These are phyloP conservation scores for Glyptemys insculpta DNA, from an alignment of 2,797 vertebrate species.

Conservation along the genomic window DNA sequence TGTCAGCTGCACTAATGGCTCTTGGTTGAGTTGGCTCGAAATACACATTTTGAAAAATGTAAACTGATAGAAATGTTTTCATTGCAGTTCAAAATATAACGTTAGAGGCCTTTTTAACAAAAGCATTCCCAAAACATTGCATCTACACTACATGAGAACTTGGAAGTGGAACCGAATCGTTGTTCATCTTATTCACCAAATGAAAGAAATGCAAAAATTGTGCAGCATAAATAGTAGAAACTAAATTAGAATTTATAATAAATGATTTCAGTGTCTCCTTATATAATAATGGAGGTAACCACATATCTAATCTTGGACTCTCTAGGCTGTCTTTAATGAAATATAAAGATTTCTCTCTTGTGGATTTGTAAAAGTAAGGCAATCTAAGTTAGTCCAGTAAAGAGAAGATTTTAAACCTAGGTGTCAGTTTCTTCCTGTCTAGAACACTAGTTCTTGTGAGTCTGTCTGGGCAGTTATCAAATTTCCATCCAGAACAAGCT, in stretches of 20 bases:
- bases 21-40: background rate
- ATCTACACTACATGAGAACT: background rate
- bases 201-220: background rate
- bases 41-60: background rate
- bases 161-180: background rate
- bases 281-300: background rate
- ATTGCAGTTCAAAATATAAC: background rate
- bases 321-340: background rate
- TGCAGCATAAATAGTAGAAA: background rate
- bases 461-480: too few species aligned
- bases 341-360: background rate
- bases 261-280: background rate
- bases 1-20: background rate
- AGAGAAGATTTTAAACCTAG: background rate
- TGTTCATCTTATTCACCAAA: background rate
- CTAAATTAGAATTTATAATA: background rate
- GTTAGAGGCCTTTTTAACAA: background rate
- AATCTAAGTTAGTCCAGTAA: background rate
- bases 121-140: background rate
- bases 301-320: background rate
- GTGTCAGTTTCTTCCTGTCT: background rate
- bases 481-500: background rate
- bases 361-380: background rate
- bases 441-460: too few species aligned
- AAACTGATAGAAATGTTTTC: background rate